phyloP scores from a whole-genome alignment of 2,797 vertebrate species.

The Taeniopygia guttata region DNA sequence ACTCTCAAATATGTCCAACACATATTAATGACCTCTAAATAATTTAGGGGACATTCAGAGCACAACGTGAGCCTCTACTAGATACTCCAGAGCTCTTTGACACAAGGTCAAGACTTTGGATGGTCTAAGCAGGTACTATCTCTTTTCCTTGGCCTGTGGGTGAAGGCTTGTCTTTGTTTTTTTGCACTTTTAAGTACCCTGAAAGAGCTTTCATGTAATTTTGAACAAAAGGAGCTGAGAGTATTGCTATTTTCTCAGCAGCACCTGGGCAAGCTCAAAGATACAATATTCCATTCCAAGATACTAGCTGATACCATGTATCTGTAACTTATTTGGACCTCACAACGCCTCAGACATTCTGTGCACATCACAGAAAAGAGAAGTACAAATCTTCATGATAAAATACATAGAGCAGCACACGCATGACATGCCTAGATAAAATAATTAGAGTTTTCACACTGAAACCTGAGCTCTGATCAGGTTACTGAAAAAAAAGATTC shows the following conservation, averaged over 20 bases:
- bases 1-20: neutral
- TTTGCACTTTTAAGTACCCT: neutral
- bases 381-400: neutral
- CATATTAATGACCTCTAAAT: conserved; percentile 13
- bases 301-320: neutral
- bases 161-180: neutral
- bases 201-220: neutral
- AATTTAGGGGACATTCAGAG: neutral
- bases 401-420: neutral
- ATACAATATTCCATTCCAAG: neutral
- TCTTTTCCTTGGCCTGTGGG: neutral
- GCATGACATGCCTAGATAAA: neutral
- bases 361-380: neutral
- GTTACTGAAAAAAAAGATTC: fast-evolving
- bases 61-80: neutral
- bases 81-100: neutral
- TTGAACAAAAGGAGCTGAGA: neutral
- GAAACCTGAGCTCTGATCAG: neutral
- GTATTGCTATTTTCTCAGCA: neutral
- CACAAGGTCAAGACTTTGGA: neutral
- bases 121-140: neutral
- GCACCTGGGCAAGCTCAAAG: neutral
- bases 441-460: neutral
- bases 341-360: neutral
- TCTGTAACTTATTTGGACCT: neutral